Conservation (phyloP, 1,140 invertebrate genomes). For the Antheraea pernyi region DNA sequence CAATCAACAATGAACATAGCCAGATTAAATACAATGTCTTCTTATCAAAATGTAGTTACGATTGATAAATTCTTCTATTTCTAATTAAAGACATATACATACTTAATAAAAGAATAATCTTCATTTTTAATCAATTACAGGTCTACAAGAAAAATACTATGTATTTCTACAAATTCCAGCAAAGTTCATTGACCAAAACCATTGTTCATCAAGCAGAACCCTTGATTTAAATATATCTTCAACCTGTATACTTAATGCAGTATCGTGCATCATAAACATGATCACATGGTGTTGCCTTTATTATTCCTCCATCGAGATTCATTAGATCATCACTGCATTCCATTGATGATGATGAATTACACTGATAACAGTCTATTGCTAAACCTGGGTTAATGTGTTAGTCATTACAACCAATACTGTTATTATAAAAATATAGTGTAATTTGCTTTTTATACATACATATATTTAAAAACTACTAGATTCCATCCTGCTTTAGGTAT, state of each 20-base stretch:
- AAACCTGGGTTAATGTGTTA: conserved; percentile 59
- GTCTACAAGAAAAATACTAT: no score
- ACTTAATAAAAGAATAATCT: no score
- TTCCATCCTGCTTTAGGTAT: no score
- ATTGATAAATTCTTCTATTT: no score
- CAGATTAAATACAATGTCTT: not conserved
- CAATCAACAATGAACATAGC: not conserved
- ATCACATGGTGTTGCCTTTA: conserved; percentile 84
- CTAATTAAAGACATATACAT: no score
- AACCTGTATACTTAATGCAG: conserved; percentile 89
- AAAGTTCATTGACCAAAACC: not conserved
- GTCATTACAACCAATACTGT: not conserved
- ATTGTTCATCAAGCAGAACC: not conserved
- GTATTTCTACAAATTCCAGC: not conserved
- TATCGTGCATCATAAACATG: conserved; percentile 89
- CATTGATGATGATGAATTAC: conserved; percentile 85
- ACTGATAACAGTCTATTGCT: conserved; percentile 89
- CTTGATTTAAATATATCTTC: not conserved
- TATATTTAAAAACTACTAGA: no score
- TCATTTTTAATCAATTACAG: no score
- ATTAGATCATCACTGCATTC: conserved; percentile 89
- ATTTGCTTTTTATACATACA: conserved; percentile 10
- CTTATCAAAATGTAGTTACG: no score
- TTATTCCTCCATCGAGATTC: conserved; percentile 78
- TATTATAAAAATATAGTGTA: not conserved